Conservation (phyloP, 2,888 invertebrate species). For the Dryobotodes eremita region DNA sequence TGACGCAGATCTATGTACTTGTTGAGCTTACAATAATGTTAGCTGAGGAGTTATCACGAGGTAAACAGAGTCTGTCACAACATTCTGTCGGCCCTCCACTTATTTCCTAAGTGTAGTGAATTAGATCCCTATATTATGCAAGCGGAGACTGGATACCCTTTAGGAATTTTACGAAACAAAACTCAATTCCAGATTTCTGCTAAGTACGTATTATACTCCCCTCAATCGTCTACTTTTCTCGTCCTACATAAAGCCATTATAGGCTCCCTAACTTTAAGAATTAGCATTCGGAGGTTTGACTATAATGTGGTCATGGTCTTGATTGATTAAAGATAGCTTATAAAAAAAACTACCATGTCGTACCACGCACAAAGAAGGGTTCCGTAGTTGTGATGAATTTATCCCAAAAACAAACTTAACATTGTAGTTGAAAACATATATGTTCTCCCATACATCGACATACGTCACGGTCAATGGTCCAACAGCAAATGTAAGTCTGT, state of each 20-base stretch:
- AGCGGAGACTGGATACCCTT: neutral
- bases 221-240: neutral
- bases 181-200: neutral
- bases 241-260: neutral
- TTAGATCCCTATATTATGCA: neutral
- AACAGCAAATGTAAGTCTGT: too few species aligned
- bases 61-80: conserved; percentile 8
- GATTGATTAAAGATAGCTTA: neutral
- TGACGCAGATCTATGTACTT: conserved; percentile 41
- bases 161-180: neutral
- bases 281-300: neutral
- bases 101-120: neutral
- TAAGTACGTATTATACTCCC: neutral
- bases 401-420: too few species aligned
- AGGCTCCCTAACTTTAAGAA: neutral
- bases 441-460: too few species aligned
- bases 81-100: neutral
- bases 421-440: too few species aligned
- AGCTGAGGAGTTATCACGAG: conserved; percentile 6
- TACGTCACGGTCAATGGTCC: too few species aligned
- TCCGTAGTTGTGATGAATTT: too few species aligned
- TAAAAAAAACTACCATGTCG: neutral
- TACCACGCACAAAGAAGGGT: too few species aligned
- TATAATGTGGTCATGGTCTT: neutral
- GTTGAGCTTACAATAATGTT: conserved; percentile 1